Base-by-base conservation (phyloP, 2,797 vertebrate species). In the Potorous gilbertii region DNA sequence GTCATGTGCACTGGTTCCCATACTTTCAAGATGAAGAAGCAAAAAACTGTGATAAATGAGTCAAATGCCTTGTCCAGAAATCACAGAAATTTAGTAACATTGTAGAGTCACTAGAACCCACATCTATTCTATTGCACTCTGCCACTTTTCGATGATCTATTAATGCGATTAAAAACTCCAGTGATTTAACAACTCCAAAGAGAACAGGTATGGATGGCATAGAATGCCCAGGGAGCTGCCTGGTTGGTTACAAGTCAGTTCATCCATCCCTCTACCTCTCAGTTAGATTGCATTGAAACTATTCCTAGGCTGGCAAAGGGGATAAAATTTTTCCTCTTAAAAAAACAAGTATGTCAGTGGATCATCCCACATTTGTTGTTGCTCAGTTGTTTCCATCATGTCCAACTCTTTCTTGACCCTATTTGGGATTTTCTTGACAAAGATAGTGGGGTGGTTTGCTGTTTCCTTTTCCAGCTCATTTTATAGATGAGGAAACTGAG, bases 361-460 rank as follows among this genome's bases (percentile, higher is more conserved):
- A n/a, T 54, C 21, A 1, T 29, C 54, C 16, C 81, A 24, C 9
- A 54, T 28, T 24, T 46, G 4, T 11, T 21, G 4, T 29, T 28
- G 57, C 9, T 55, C n/a, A 8, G 11, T 54, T 52, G 91, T 92
- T 57, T 24, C 13, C 1, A 5, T 54, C 55, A 46, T 6, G 14
- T 3, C 52, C 46, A 59, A 18, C 50, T 91, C 55, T 12, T 10
- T 10, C 5, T 6, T 74, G 66, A 40, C 5, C 6, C 57, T 18
- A 74, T 40, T 16, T 40, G 66, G 34, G n/a, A n/a, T 74, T 74
- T 74, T 74, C 66, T 74, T 74, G n/a, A 12, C 57, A 59, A 59
- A 59, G 34, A 74, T n/a, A 29, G 34, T 28, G 18, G 34, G 1
- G 0, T 0, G 28, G 24, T 0, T 1, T 0, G 1, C 28, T n/a